Evolutionary conservation across 2,113 vertebrate species (phyloP).

Genomic region (Thomomys bottae): DNA sequence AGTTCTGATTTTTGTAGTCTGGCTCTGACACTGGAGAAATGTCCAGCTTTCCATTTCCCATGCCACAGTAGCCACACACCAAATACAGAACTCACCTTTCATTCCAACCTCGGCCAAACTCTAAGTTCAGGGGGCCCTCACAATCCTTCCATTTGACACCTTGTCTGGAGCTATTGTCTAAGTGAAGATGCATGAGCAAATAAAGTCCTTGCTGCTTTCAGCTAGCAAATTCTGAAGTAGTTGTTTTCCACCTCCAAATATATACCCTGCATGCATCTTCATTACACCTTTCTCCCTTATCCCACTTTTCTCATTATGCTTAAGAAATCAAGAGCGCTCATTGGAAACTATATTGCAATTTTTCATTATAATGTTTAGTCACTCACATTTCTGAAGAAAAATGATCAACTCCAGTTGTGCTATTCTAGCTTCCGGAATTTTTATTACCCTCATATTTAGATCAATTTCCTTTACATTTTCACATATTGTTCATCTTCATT

Average conservation of each 20-base stretch:
- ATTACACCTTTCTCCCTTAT: neutral
- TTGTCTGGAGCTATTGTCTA: neutral
- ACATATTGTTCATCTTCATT: slow-evolving; percentile 59
- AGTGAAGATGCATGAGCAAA: neutral
- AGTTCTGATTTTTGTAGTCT: neutral
- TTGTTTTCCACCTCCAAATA: neutral
- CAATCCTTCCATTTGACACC: neutral
- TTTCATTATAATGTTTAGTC: neutral
- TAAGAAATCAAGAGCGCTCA: neutral
- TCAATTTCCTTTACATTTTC: slow-evolving; percentile 55
- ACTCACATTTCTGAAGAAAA: slow-evolving; percentile 9
- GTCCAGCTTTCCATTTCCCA: neutral
- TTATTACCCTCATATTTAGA: slow-evolving; percentile 62
- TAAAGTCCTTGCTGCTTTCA: neutral
- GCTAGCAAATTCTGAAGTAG: no score
- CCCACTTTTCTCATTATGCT: neutral
- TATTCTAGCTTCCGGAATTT: neutral
- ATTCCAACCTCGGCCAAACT: neutral
- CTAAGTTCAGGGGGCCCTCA: neutral
- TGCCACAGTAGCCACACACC: fast-evolving
- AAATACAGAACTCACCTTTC: neutral
- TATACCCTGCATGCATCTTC: neutral
- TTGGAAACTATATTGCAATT: neutral
- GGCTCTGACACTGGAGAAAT: neutral
- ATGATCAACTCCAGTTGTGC: neutral